Evolutionary conservation across 2,888 invertebrate genomes (phyloP), one percentile per base, ranked within the genome.

Genomic region (Baronia brevicornis): DNA sequence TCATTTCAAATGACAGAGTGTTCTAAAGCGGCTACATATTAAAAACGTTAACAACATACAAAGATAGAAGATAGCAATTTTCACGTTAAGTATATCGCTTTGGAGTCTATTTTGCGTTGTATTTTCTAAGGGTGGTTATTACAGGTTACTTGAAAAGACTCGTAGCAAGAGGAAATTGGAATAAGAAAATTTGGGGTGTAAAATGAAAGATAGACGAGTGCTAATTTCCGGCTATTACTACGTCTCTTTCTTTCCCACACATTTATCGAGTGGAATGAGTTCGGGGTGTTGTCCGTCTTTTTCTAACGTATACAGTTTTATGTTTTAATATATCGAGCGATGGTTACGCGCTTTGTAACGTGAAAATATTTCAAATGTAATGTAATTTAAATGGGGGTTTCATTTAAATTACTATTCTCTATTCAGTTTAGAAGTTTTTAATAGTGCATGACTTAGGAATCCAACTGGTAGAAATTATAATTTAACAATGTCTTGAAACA

Each of bases 101-200:
- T 54, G 56, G 25, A 44, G 46, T 37, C 14, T 20, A 50, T 40
- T 57, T 60, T 54, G 11, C 32, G 28, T 7, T 49, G 44, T 23
- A 15, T 6, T 9, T 6, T 5, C 8, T 3, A 3, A 24, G 33
- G 40, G 44, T 49, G 54, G 62, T 72, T 74, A 62, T 43, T 70
- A 45, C 63, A 48, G 49, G 53, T 58, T 51, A 65, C 65, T 69
- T 65, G 59, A 52, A 47, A 44, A 44, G 57, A 64, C 65, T 72
- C 67, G 73, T 70, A 64, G 71, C 64, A 53, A 74, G 68, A 77
- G 86, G 89, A 89, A 89, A 89, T 89, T 89, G 89, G 89, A 89
- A 89, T 89, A 89, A 89, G 89, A 89, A 89, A 89, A 89, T 89
- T 89, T 88, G 86, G 88, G 88, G 88, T 88, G 89, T 89, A 89